Base-by-base conservation (phyloP, 2,888 invertebrate species). In the Polyploca ridens region DNA sequence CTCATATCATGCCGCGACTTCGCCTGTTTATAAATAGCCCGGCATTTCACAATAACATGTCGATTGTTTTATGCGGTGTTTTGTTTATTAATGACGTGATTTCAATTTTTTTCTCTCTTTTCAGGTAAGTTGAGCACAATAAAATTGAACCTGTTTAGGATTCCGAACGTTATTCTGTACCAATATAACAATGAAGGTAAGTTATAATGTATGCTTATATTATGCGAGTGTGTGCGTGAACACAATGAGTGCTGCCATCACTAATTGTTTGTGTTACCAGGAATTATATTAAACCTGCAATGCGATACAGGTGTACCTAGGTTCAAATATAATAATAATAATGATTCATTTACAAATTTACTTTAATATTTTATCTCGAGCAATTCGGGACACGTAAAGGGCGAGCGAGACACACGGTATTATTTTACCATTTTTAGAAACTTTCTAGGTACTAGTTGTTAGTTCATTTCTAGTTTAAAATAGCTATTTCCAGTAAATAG, bases 91-190 rank as follows among this genome's bases (percentile, higher is more conserved):
- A 83, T 86, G 77, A 83, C 76, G 75, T 74, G 86, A 84, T 87
- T 84, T 79, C 64, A 68, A 69, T 75, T 77, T 79, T 84, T 84
- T 81, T 81, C 86, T 81, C 60, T 84, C 69, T 73, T 90, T 90
- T 83, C 89, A 92, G 92, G 92, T 93, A 92, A 92, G 91, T 89
- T 79, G 78, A 71, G 70, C 74, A 76, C 82, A 84, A 84, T 85
- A 81, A 84, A 87, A 84, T 79, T 77, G 74, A 74, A 69, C 68
- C 77, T 88, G 84, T 87, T 87, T 86, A 79, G 84, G 85, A 85
- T 80, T 78, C 73, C 69, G 69, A 19, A 67, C 69, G 69, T 69
- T 73, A 78, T 82, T 79, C 79, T 71, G 72, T 69, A 68, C 73
- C 73, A 74, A 76, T 75, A 73, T 69, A 84, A 85, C 84, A 86